Conservation (phyloP, 2,113 vertebrate genomes). For the Quiscalus mexicanus region DNA sequence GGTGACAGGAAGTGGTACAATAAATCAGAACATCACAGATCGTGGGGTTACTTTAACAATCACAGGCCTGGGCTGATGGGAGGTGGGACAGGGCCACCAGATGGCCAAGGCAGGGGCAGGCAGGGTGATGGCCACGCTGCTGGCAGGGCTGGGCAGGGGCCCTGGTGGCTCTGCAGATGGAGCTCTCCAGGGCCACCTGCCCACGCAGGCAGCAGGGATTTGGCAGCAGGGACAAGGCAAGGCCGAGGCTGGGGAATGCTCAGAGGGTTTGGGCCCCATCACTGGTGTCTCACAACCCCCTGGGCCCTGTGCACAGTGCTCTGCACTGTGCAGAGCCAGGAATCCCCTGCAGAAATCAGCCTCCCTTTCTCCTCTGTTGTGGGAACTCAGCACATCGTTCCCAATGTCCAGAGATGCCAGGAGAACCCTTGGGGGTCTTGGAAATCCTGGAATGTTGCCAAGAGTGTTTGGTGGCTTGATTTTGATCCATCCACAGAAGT, state of each 20-base stretch:
- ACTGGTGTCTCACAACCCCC: no score
- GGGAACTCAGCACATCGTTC: no score
- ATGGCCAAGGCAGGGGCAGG: neutral
- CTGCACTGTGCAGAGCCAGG: neutral
- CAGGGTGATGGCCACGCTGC: neutral
- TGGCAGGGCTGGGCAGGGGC: neutral
- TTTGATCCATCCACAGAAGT: no score
- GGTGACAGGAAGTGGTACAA: no score
- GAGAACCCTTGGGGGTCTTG: no score
- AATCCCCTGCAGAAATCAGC: neutral
- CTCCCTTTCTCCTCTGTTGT: neutral
- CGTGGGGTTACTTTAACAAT: no score
- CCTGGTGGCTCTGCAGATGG: rapidly evolving
- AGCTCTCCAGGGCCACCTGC: neutral
- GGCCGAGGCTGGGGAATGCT: neutral
- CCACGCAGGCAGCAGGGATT: neutral
- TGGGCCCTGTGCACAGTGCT: neutral
- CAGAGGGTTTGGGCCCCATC: neutral
- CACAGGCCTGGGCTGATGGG: neutral
- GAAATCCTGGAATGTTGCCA: no score
- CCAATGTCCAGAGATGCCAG: no score
- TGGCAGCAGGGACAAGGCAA: neutral
- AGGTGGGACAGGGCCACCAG: neutral
- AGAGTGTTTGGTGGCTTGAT: no score
- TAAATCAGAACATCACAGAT: no score